These are phyloP conservation scores for Caenorhabditis virilis DNA, from an alignment of 2,888 invertebrate genomes.

Conservation along the genomic window DNA sequence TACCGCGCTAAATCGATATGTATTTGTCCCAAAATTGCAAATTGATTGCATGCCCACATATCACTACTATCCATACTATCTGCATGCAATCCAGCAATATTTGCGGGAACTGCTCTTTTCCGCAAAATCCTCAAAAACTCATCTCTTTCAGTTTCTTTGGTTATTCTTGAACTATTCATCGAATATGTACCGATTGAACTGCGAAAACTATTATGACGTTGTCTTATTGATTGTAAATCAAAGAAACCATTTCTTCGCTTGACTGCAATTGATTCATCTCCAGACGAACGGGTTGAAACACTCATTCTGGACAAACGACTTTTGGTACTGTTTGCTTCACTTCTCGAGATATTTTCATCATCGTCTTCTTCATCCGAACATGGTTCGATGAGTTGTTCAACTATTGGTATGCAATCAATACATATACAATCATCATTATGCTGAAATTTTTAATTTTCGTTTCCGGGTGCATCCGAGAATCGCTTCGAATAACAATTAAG, in stretches of 20 bases:
- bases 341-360: too few species aligned
- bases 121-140: conserved; percentile 54
- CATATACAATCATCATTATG: conserved; percentile 38
- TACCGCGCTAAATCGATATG: conserved; percentile 74
- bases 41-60: too few species aligned
- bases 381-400: conserved; percentile 33
- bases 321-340: conserved; percentile 8
- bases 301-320: conserved; percentile 10
- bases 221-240: conserved; percentile 27
- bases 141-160: conserved; percentile 56
- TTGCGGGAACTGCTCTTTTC: conserved; percentile 58
- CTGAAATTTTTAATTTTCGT: conserved; percentile 8
- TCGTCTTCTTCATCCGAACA: conserved; percentile 29
- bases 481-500: too few species aligned
- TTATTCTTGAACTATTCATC: conserved; percentile 46
- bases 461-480: too few species aligned
- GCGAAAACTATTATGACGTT: conserved; percentile 31
- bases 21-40: conserved; percentile 72
- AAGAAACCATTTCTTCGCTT: conserved; percentile 18
- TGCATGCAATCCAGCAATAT: conserved; percentile 67
- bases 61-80: conserved; percentile 26
- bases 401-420: conserved; percentile 31
- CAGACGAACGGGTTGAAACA: conserved; percentile 19
- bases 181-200: conserved; percentile 35
- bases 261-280: conserved; percentile 17